Conservation (phyloP, 23 tunicate genomes). For the Trididemnum miniatum region DNA sequence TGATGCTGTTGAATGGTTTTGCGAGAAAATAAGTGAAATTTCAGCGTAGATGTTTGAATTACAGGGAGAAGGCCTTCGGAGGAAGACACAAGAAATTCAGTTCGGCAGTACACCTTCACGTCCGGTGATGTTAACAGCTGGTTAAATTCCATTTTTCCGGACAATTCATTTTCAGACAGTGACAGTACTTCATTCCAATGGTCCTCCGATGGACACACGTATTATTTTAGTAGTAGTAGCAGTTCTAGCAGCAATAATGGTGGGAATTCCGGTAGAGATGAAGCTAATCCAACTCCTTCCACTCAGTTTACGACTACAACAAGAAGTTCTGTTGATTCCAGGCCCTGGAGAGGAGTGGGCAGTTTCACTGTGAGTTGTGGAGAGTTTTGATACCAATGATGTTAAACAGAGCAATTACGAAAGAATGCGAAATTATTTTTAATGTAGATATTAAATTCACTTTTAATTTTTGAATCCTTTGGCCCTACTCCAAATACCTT, state of each 20-base stretch:
- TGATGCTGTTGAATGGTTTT: no score
- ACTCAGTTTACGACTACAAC: not conserved
- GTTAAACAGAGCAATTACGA: no score
- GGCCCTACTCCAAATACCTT: no score
- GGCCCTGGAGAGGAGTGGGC: constrained; percentile 82
- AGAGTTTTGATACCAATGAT: no score
- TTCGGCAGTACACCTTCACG: not conserved
- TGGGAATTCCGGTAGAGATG: not conserved
- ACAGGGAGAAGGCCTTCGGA: not conserved
- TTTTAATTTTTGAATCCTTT: no score
- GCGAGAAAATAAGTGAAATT: no score
- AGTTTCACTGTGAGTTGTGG: constrained; percentile 78
- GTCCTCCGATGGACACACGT: not conserved
- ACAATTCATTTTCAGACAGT: not conserved
- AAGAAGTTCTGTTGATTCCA: not conserved
- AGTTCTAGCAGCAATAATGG: not conserved
- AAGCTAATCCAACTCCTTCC: not conserved
- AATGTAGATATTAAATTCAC: no score
- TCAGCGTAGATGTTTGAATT: no score
- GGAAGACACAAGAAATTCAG: not conserved
- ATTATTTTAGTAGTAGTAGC: not conserved
- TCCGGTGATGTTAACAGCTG: not conserved
- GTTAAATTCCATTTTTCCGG: not conserved
- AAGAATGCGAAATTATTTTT: no score
- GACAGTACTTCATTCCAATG: not conserved